Percentiles rank a stretch among this genome's conserved stretches.
Evolutionary conservation across 2,797 vertebrate genomes (phyloP).

Genomic region (Gallinago stenura): DNA sequence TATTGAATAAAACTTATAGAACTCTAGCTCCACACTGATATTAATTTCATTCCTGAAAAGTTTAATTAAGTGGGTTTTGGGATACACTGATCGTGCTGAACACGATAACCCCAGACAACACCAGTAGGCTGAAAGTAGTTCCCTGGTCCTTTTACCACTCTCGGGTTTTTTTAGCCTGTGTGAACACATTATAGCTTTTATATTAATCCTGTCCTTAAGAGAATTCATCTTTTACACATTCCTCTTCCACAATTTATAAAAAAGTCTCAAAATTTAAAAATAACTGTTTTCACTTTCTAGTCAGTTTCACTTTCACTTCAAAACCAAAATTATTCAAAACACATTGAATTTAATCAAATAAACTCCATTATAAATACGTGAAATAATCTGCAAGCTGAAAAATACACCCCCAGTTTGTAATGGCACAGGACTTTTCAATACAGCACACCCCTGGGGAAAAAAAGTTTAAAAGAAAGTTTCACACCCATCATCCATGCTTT

Average conservation of each 20-base stretch:
- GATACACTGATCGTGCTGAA: neutral
- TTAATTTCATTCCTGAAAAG: neutral
- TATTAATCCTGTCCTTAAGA: neutral
- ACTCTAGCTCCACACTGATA: neutral
- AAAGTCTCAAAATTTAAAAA: neutral
- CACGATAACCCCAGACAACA: neutral
- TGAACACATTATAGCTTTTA: neutral
- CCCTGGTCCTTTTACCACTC: neutral
- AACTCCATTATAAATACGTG: neutral
- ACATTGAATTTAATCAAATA: neutral
- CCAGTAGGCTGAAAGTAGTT: neutral
- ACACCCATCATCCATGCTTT: neutral
- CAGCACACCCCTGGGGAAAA: neutral
- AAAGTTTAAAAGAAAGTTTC: neutral
- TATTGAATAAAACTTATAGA: neutral
- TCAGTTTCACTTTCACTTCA: conserved; percentile 67
- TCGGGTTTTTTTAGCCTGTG: neutral
- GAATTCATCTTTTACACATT: neutral
- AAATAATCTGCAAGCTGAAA: neutral
- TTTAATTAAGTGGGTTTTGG: neutral
- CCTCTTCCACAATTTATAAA: neutral
- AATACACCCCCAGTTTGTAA: neutral
- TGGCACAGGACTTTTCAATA: neutral
- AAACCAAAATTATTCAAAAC: neutral
- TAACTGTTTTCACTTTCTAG: neutral